Base-by-base conservation (phyloP, 2,888 invertebrate species). In the Trimorus sp. region DNA sequence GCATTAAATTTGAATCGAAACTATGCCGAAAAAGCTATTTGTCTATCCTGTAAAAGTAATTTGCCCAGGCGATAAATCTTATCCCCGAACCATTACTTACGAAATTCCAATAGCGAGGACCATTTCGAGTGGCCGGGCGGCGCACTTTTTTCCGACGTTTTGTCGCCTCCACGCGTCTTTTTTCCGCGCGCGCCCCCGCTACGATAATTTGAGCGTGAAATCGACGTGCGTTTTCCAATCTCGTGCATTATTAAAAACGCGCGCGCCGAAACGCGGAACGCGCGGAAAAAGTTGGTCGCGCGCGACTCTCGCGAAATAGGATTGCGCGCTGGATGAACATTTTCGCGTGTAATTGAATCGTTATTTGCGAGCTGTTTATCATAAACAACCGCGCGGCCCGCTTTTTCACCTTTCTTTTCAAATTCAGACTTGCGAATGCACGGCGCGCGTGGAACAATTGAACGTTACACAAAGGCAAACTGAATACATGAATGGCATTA, bases 41-140 rank as follows among this genome's bases (percentile, higher is more conserved):
- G 51, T 68, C 66, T 68, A 68, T 60, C 68, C 60, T 38, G 75
- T 60, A 65, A 75, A 75, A 75, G 53, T 75, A 75, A 75, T 75
- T 75, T 68, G 59, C 60, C 56, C 75, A 37, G 16, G 66, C 45
- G 45, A 75, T 75, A 75, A 75, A 75, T 75, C 75, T 75, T 75
- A 75, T 68, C 53, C 60, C 53, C 59, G 59, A 53, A 11, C 75
- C 75, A 75, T 75, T 75, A 75, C 42, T 66, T 75, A 66, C 53
- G 53, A 75, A 60, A 75, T 75, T 59, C 66, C 75, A 60, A 60
- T 60, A 59, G 36, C 51, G 16, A 15, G 53, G 58, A 58, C 66
- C 59, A 68, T 75, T 75, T 54, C 45, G 45, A 59, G 14, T 45
- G 60, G 26, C 66, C 54, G 58, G 45, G 51, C 14, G 15, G 1